These are phyloP conservation scores for Lycocorax pyrrhopterus DNA, from an alignment of 2,113 vertebrate genomes.

Conservation along the genomic window DNA sequence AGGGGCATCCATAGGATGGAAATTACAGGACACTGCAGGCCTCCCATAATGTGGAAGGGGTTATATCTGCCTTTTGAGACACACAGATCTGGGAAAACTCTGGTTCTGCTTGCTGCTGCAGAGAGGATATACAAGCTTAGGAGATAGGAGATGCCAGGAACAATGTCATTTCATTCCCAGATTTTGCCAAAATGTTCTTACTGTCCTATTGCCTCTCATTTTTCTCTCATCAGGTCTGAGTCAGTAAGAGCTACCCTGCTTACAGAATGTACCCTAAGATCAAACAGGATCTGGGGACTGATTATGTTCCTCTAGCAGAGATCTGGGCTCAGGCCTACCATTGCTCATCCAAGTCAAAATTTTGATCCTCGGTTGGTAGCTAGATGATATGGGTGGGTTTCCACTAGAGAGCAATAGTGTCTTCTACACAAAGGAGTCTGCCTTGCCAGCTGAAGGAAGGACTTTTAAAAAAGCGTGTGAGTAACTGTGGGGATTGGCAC, in stretches of 20 bases:
- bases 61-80: background rate
- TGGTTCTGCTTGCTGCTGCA: background rate
- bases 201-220: background rate
- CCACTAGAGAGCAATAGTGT: background rate
- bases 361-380: background rate
- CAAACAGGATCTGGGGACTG: background rate
- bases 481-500: fast-evolving
- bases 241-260: background rate
- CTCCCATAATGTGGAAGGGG: background rate
- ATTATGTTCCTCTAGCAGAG: background rate
- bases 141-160: background rate
- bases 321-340: background rate
- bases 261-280: background rate
- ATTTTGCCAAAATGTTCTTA: background rate
- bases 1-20: background rate
- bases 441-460: background rate
- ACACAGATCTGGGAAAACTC: background rate
- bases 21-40: background rate
- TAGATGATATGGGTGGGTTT: background rate
- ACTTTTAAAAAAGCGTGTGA: background rate
- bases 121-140: background rate
- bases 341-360: background rate
- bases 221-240: background rate
- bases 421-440: background rate
- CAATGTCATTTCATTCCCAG: background rate